These are phyloP conservation scores for Acleris emargana DNA, from an alignment of 2,888 invertebrate genomes.

Conservation along the genomic window DNA sequence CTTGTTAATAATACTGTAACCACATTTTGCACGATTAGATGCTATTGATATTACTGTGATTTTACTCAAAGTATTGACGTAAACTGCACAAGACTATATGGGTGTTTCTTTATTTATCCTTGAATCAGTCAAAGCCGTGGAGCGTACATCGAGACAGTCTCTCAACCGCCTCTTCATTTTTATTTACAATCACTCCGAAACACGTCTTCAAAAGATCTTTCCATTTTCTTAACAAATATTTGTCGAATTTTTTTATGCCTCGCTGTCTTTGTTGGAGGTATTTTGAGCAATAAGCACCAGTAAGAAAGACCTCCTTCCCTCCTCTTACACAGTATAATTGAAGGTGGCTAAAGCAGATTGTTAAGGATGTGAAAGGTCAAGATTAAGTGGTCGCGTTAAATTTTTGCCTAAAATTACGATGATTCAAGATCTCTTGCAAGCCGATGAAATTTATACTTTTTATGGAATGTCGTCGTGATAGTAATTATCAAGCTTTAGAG, in stretches of 20 bases:
- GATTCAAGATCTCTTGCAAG: conserved; percentile 21
- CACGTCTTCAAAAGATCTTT: conserved; percentile 29
- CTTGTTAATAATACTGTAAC: too few relatives aligned
- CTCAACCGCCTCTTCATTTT: conserved; percentile 7
- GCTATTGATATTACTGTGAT: too few relatives aligned
- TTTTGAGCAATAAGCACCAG: conserved; percentile 21
- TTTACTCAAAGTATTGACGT: too few relatives aligned
- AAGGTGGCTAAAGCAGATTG: neutral
- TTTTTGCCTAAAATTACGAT: conserved; percentile 26
- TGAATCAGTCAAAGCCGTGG: too few relatives aligned
- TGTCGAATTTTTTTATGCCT: conserved; percentile 26
- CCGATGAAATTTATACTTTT: conserved; percentile 12
- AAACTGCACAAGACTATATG: too few relatives aligned
- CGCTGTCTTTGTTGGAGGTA: conserved; percentile 22
- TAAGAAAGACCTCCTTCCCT: conserved; percentile 7
- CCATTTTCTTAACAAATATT: conserved; percentile 37
- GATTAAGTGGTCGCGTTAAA: neutral
- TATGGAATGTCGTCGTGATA: neutral
- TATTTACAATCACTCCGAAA: conserved; percentile 33
- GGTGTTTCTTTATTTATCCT: too few relatives aligned
- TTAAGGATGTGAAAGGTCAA: neutral
- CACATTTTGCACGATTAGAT: too few relatives aligned
- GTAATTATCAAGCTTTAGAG: conserved; percentile 6
- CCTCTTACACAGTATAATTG: neutral
- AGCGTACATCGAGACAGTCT: neutral